Base-by-base conservation (phyloP, 2,113 vertebrate species). In the Corythoichthys intestinalis region DNA sequence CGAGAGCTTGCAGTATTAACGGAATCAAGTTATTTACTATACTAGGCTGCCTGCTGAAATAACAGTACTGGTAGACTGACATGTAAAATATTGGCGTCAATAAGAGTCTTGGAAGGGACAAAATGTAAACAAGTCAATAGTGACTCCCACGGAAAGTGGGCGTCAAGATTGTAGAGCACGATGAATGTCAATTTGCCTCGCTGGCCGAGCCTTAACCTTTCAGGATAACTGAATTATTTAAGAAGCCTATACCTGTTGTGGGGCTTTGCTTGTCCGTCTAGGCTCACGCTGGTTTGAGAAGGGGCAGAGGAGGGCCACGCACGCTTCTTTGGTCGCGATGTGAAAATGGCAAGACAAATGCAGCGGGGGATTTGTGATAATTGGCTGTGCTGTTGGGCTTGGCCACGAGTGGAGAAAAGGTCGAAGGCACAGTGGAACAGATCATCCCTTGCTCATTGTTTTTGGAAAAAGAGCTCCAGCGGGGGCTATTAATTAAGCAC, bases 211-310 rank as follows among this genome's bases (percentile, higher is more conserved):
- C 81, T 82, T 92, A 91, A 91, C 91, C 91, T 92, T 92, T 92
- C 84, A 77, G 84, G 82, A 80, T 79, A 86, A 86, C 89, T 93
- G 91, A 92, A 93, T 92, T 90, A 92, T 92, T 93, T 89, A 92
- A 89, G 81, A 84, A 71, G 77, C 76, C 78, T 83, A 87, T 90
- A 87, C 86, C 88, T 88, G 87, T 88, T 86, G 78, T 82, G 75
- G 86, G 81, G 81, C 84, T 86, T 76, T 69, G 74, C 77, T 86
- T 87, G 78, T 67, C 75, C 67, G 56, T 79, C 83, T 86, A 68
- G 69, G 71, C 65, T 67, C 5, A 28, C 66, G 70, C 69, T 75
- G 73, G 76, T 85, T 83, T 77, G 77, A 71, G 75, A 68, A 72
- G 82, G 70, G 49, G 54, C 67, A 82, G 80, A 80, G 78, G 81